A percentile compares a stretch with the other conserved stretches of the same genome.
phyloP scores from a whole-genome alignment of 2,888 invertebrate genomes.

The Phasia obesa region DNA sequence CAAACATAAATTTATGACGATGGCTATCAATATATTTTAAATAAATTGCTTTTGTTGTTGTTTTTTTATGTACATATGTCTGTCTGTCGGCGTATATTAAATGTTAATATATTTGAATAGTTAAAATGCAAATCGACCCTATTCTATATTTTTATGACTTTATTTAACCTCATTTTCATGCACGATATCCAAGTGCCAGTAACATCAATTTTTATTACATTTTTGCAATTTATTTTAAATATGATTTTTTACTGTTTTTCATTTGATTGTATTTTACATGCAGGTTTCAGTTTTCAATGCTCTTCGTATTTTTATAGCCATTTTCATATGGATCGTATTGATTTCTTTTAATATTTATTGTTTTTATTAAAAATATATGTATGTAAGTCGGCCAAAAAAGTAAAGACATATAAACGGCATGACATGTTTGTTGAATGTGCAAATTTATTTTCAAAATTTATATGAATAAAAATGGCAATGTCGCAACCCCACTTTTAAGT shows the following conservation, averaged over 20 bases:
- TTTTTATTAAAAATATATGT: constrained; percentile 27
- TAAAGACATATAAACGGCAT: not conserved
- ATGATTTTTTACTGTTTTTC: constrained; percentile 12
- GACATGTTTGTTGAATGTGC: no score
- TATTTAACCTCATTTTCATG: constrained; percentile 64
- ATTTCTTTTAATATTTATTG: constrained; percentile 48
- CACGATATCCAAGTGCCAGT: constrained; percentile 57
- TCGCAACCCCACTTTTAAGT: not conserved
- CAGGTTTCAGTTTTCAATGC: constrained; percentile 37
- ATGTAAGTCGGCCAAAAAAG: not conserved
- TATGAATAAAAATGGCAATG: no score
- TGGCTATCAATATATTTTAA: not conserved
- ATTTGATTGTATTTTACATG: constrained; percentile 32
- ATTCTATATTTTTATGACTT: constrained; percentile 57
- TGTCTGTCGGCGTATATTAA: no score
- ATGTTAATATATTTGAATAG: constrained; percentile 10
- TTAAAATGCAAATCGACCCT: constrained; percentile 26
- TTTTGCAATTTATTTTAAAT: constrained; percentile 45
- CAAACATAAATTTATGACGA: constrained; percentile 3
- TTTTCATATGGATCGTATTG: constrained; percentile 48
- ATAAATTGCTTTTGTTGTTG: no score
- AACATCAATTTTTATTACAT: constrained; percentile 57
- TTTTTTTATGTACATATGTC: no score
- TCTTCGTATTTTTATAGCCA: constrained; percentile 3
- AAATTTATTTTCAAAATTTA: no score